Conservation (phyloP, 1,140 invertebrate species). For the Dendroctonus valens region DNA sequence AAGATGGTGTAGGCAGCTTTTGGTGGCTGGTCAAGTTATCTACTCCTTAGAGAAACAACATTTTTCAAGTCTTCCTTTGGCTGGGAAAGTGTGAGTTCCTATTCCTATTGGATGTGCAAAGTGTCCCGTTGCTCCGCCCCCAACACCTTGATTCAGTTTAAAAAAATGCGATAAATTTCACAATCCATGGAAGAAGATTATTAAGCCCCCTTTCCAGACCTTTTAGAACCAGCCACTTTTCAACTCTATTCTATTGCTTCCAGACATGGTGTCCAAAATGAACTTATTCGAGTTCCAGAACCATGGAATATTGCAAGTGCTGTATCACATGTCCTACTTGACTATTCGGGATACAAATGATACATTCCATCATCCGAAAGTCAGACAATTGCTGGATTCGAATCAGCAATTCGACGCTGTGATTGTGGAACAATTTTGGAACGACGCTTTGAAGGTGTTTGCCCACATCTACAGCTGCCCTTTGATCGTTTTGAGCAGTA, state of each 20-base stretch:
- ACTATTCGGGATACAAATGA: background rate
- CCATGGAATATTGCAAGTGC: background rate
- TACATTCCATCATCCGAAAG: conserved; percentile 27
- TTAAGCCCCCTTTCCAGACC: too few species aligned
- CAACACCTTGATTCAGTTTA: too few species aligned
- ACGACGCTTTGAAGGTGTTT: conserved; percentile 51
- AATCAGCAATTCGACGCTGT: conserved; percentile 53
- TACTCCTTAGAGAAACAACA: too few species aligned
- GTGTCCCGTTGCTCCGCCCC: too few species aligned
- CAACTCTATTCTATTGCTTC: conserved; percentile 7
- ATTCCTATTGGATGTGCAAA: too few species aligned
- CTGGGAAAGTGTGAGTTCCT: too few species aligned
- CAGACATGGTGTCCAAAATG: conserved; percentile 3
- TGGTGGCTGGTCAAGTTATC: too few species aligned
- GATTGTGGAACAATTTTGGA: conserved; percentile 51
- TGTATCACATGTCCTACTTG: conserved; percentile 3
- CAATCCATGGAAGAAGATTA: too few species aligned
- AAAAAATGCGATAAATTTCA: too few species aligned
- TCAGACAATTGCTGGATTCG: conserved; percentile 34
- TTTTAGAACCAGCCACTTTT: background rate
- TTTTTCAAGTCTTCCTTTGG: too few species aligned
- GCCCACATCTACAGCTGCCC: conserved; percentile 49
- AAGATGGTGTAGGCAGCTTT: too few species aligned
- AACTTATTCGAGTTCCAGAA: conserved; percentile 18
- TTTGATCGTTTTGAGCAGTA: conserved; percentile 48